These are phyloP conservation scores for Pocillopora verrucosa DNA, from an alignment of 64 coral and sea anemone genomes.

Conservation along the genomic window DNA sequence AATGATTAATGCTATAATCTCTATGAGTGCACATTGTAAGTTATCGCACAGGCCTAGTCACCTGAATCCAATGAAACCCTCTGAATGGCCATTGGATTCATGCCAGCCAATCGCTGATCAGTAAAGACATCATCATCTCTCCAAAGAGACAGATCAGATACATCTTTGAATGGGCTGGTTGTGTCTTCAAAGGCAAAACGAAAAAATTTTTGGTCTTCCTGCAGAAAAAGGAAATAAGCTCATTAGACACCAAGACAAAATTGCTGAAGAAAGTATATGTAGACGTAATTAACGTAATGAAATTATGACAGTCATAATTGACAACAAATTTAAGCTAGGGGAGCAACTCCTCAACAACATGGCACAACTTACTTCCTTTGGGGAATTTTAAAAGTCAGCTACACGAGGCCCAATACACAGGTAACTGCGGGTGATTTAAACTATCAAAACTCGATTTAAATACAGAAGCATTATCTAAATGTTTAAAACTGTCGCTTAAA, in stretches of 20 bases:
- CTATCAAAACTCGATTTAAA: background rate
- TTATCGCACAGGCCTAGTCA: background rate
- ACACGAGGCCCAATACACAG: too few relatives aligned
- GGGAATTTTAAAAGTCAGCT: too few relatives aligned
- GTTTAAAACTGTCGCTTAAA: background rate
- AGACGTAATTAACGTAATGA: too few relatives aligned
- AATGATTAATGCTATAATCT: background rate
- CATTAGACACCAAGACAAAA: background rate
- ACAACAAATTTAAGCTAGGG: background rate
- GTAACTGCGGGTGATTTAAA: too few relatives aligned
- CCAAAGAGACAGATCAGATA: constrained; percentile 42
- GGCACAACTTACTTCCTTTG: too few relatives aligned
- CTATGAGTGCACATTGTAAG: background rate
- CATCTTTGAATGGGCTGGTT: constrained; percentile 42
- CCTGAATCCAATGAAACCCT: constrained; percentile 35
- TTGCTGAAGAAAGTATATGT: too few relatives aligned
- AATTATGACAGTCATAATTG: too few relatives aligned
- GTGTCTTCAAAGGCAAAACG: constrained; percentile 51
- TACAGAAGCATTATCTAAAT: background rate
- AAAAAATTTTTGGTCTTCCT: constrained; percentile 57
- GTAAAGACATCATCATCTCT: constrained; percentile 55
- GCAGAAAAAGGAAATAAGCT: background rate
- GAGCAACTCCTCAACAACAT: too few relatives aligned
- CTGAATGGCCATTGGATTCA: constrained; percentile 56
- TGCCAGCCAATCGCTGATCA: constrained; percentile 65